These are phyloP conservation scores for Aplocera efformata DNA, from an alignment of 2,888 invertebrate genomes.

Conservation along the genomic window DNA sequence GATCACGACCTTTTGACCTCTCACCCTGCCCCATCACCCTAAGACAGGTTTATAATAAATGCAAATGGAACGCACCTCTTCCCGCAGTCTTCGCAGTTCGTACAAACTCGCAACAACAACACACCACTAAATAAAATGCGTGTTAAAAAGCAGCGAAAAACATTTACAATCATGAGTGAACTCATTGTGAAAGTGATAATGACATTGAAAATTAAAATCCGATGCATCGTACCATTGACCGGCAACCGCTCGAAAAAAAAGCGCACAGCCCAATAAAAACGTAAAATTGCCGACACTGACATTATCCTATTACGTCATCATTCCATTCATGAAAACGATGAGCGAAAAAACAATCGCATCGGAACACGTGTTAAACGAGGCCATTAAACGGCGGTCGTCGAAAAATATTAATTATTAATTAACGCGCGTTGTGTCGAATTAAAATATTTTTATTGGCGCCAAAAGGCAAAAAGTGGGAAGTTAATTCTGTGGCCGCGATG, in stretches of 20 bases:
- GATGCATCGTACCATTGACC: constrained; percentile 75
- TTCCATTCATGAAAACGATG: constrained; percentile 76
- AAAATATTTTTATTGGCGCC: constrained; percentile 78
- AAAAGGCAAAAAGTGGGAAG: constrained; percentile 75
- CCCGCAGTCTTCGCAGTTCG: constrained; percentile 8
- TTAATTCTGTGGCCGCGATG: constrained; percentile 75
- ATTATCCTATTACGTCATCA: constrained; percentile 80
- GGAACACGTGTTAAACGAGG: constrained; percentile 73
- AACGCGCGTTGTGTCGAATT: constrained; percentile 66
- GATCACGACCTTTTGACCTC: constrained; percentile 36
- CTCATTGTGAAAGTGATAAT: constrained; percentile 78
- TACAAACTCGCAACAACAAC: constrained; percentile 5
- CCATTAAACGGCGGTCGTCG: constrained; percentile 69
- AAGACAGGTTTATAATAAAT: constrained; percentile 29
- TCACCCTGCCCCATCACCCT: constrained; percentile 29
- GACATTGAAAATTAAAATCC: constrained; percentile 78
- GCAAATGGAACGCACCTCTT: constrained; percentile 10
- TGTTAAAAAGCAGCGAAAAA: constrained; percentile 22
- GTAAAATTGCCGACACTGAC: constrained; percentile 75
- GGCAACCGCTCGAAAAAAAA: constrained; percentile 67
- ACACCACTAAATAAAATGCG: constrained; percentile 12
- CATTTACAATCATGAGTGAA: constrained; percentile 38
- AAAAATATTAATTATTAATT: constrained; percentile 81
- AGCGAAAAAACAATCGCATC: constrained; percentile 73
- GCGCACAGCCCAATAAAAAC: constrained; percentile 74